phyloP scores from a whole-genome alignment of 2,888 invertebrate species.

The Thymelicus acteon region DNA sequence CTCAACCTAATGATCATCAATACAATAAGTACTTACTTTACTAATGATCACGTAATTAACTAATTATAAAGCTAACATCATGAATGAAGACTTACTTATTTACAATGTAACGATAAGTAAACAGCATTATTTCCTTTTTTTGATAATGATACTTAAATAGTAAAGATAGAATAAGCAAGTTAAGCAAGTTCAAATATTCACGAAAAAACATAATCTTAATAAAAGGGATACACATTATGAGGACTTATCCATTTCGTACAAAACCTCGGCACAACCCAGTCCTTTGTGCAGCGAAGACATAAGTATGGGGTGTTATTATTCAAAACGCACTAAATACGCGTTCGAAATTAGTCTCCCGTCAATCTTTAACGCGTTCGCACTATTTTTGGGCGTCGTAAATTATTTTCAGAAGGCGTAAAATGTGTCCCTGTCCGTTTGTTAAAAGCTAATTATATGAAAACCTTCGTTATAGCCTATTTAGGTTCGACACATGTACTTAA shows the following conservation, averaged over 20 bases:
- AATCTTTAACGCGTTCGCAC: constrained; percentile 54
- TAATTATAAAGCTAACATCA: neutral
- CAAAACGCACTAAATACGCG: constrained; percentile 63
- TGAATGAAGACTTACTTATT: no score
- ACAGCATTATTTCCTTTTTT: no score
- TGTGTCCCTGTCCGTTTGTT: constrained; percentile 60
- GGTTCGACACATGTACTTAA: neutral
- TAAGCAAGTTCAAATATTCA: no score
- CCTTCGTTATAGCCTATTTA: constrained; percentile 20
- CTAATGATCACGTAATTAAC: neutral
- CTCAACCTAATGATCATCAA: no score
- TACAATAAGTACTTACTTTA: neutral
- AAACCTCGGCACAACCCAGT: constrained; percentile 9
- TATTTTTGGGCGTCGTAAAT: constrained; percentile 71
- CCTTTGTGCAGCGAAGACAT: constrained; percentile 36
- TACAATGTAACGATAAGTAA: no score
- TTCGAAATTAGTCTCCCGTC: constrained; percentile 72
- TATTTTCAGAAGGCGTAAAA: constrained; percentile 65
- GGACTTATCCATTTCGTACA: constrained; percentile 18
- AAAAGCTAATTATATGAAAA: constrained; percentile 62
- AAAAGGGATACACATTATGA: no score
- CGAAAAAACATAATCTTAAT: no score
- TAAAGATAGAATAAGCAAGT: no score
- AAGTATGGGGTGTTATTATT: constrained; percentile 60
- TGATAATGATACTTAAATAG: no score